Conservation (phyloP, 2,888 invertebrate genomes). For the Tipula helvola region DNA sequence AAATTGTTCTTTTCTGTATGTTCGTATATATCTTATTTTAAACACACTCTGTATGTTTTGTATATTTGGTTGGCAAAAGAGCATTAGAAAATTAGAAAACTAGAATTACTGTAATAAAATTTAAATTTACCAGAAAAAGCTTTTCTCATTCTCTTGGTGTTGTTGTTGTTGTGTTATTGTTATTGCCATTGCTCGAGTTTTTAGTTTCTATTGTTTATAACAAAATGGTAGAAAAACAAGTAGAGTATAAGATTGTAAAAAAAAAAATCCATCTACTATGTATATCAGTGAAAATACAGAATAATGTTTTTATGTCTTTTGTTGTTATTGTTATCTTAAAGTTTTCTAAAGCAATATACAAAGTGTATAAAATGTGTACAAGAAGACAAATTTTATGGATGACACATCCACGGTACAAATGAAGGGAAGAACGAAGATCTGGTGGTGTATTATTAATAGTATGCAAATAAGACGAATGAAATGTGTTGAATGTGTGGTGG, state of each 20-base stretch:
- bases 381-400: background rate
- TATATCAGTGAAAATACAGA: background rate
- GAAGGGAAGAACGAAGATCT: background rate
- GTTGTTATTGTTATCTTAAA: background rate
- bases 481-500: background rate
- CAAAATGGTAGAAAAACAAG: background rate
- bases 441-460: background rate
- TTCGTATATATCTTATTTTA: background rate
- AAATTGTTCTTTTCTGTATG: background rate
- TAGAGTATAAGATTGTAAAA: background rate
- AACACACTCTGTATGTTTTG: background rate
- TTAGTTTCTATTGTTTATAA: background rate
- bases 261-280: background rate
- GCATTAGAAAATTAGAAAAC: background rate
- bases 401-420: background rate
- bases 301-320: background rate
- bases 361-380: background rate
- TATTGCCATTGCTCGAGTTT: background rate
- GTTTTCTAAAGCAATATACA: background rate
- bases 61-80: background rate
- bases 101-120: background rate
- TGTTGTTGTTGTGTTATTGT: background rate
- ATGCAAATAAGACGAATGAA: background rate
- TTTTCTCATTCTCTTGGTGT: background rate
- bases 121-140: background rate